Percentiles rank a stretch among this genome's conserved stretches.
Conservation (phyloP, 1,140 invertebrate species). For the Caenorhabditis elegans region DNA sequence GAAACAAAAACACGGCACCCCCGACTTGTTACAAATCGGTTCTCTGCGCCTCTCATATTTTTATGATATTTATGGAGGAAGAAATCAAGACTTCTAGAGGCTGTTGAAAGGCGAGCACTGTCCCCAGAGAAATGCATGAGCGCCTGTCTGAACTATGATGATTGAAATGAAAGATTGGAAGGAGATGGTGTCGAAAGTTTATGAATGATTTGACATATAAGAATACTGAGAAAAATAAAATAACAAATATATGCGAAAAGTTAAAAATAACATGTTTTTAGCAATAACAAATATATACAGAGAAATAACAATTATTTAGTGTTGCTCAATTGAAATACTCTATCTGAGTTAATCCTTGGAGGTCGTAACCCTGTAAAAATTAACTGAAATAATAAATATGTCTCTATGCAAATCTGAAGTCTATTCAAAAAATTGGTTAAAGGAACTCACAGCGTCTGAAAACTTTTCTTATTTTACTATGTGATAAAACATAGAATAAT, state of each 20-base stretch:
- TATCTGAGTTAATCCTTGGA: too few species aligned
- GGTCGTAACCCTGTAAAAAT: too few species aligned
- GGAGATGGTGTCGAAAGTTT: slow-evolving; percentile 16
- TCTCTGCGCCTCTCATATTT: not conserved
- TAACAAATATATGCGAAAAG: not conserved
- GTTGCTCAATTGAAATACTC: too few species aligned
- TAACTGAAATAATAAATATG: too few species aligned
- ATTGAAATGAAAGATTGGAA: not conserved
- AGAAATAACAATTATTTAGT: too few species aligned
- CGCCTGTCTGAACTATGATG: not conserved
- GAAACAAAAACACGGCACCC: not conserved
- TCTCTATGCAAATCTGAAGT: too few species aligned
- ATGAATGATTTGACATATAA: not conserved
- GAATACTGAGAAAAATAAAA: not conserved
- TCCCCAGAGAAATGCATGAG: not conserved
- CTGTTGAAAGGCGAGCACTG: slow-evolving; percentile 8
- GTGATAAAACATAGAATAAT: not conserved
- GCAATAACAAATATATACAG: too few species aligned
- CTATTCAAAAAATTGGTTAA: too few species aligned
- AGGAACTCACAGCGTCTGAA: not conserved
- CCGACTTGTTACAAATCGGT: slow-evolving; percentile 11
- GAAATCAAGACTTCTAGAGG: not conserved
- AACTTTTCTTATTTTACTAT: not conserved
- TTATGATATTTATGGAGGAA: not conserved
- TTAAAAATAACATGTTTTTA: not conserved